These are phyloP conservation scores for Chelonus formosanus DNA, from an alignment of 2,888 invertebrate species.

Conservation along the genomic window DNA sequence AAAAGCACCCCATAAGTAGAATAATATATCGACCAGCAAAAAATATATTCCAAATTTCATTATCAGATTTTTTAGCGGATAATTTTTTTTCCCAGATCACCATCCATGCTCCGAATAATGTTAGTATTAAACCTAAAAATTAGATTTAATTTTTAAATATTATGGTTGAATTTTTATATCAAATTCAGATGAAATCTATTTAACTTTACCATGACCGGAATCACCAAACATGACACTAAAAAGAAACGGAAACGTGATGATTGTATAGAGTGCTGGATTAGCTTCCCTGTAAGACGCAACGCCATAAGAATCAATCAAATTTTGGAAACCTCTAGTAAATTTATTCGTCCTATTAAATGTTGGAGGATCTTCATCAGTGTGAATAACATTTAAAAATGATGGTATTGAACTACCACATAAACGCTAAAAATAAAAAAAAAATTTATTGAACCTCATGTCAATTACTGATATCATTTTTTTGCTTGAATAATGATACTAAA, in stretches of 20 bases:
- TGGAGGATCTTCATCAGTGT: constrained; percentile 82
- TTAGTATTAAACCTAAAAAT: constrained; percentile 74
- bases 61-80: constrained; percentile 73
- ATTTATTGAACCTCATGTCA: not conserved
- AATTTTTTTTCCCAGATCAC: constrained; percentile 81
- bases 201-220: constrained; percentile 77
- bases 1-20: constrained; percentile 80
- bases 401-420: constrained; percentile 87
- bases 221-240: constrained; percentile 98
- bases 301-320: constrained; percentile 92
- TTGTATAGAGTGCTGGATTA: constrained; percentile 82
- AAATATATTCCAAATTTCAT: constrained; percentile 81
- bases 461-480: not conserved
- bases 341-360: constrained; percentile 92
- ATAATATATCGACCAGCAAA: constrained; percentile 82
- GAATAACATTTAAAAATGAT: constrained; percentile 91
- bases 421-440: constrained; percentile 64
- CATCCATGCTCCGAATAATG: constrained; percentile 83
- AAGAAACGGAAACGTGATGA: constrained; percentile 93
- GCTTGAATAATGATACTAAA: not conserved
- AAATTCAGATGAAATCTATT: too few relatives aligned
- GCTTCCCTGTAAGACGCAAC: constrained; percentile 92
- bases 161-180: too few relatives aligned
- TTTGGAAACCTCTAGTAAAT: constrained; percentile 93
- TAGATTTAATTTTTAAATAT: not conserved